Conservation (phyloP, 2,888 invertebrate species). For the Linnaemya tessellans region DNA sequence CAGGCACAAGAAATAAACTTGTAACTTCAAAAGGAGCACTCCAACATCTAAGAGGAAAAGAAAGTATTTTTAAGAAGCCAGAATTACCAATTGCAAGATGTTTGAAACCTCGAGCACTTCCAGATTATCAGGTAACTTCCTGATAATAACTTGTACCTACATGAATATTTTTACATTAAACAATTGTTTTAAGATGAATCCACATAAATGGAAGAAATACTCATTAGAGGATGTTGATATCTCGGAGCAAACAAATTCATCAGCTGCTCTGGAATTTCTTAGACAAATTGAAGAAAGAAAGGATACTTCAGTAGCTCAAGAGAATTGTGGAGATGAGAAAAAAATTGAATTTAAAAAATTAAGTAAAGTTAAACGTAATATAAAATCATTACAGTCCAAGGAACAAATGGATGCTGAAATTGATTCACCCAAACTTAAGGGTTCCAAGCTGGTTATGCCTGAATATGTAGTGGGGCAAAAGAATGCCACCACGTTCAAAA, state of each 20-base stretch:
- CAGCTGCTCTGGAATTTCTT: conserved; percentile 91
- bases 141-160: not conserved
- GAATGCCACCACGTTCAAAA: conserved; percentile 82
- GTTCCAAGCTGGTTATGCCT: conserved; percentile 90
- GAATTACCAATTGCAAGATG: conserved; percentile 87
- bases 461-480: conserved; percentile 91
- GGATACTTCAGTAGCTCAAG: conserved; percentile 70
- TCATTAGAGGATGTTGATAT: conserved; percentile 92
- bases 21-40: conserved; percentile 74
- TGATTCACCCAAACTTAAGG: conserved; percentile 85
- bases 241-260: conserved; percentile 90
- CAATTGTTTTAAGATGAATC: conserved; percentile 85
- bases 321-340: conserved; percentile 66
- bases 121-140: conserved; percentile 83
- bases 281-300: conserved; percentile 87
- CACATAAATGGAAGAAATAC: conserved; percentile 92
- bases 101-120: conserved; percentile 84
- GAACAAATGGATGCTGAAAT: conserved; percentile 78
- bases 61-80: conserved; percentile 92
- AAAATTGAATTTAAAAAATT: conserved; percentile 83
- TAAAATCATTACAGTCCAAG: conserved; percentile 76
- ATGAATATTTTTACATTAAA: not conserved
- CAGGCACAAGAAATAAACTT: conserved; percentile 63
- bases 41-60: conserved; percentile 83
- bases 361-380: conserved; percentile 77